Base-by-base conservation (phyloP, 2,888 invertebrate genomes). In the Amphipyra berbera region DNA sequence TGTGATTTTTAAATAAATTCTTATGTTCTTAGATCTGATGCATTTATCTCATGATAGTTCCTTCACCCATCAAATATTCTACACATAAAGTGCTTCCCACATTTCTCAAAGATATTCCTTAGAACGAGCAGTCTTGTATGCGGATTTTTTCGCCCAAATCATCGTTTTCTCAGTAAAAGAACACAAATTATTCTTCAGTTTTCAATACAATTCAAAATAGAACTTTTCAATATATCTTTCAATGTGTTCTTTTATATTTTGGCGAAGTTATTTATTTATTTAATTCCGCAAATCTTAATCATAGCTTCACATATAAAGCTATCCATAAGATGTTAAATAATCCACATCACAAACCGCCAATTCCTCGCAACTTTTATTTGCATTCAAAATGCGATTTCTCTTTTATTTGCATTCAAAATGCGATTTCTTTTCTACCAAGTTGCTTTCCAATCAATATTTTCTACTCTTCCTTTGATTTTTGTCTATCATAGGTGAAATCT, bases 1-100 rank as follows among this genome's bases (percentile, higher is more conserved):
- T 68, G 68, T 73, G 68, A 67, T 53, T 55, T 52, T 45, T 41
- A 5, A 48, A 53, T 40, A 46, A 21, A n/a, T n/a, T n/a, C 15
- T 46, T 46, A 40, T 9, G 42, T 57, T 68, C 40, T 37, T 41
- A 37, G 14, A 62, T 68, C 74, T 73, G 70, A 73, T 71, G 70
- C 69, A 71, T 73, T 71, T 71, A 74, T 71, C 30, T 71, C 70
- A 73, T 70, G 42, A 56, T 61, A 73, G 46, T 68, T 61, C 30
- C 10, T 30, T 45, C 33, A 6, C 44, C 8, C 50, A 49, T 41
- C 0, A 13, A 4, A 41, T 45, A 12, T 12, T 21, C 21, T 4
- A 15, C 30, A 30, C 48, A 33, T 45, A 21, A 21, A 21, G 2
- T 37, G 13, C 13, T 13, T 64, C 9, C n/a, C 12, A 2, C 9